These are phyloP conservation scores for Pagetopsis macropterus DNA, from an alignment of 2,797 vertebrate species.

Conservation along the genomic window DNA sequence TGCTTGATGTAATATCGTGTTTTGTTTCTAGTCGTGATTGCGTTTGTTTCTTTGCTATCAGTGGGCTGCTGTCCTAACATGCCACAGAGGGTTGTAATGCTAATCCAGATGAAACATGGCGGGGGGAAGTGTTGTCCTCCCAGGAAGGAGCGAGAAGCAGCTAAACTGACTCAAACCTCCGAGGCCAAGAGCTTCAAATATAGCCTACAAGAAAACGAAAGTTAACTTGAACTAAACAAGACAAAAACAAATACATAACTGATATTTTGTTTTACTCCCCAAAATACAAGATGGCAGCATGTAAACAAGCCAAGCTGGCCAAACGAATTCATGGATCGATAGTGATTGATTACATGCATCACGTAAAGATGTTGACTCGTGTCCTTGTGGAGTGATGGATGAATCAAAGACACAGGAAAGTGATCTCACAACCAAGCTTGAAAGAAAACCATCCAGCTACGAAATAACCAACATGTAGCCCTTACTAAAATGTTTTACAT, in stretches of 20 bases:
- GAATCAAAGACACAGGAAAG: constrained; percentile 44
- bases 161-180: not conserved
- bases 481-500: too few species aligned
- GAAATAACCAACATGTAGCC: not conserved
- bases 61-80: constrained; percentile 20
- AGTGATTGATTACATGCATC: constrained; percentile 75
- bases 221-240: not conserved
- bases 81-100: constrained; percentile 25
- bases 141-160: constrained; percentile 1
- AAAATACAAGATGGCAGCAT: constrained; percentile 6
- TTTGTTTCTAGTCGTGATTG: not conserved
- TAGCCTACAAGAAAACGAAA: not conserved
- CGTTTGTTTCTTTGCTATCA: constrained; percentile 4
- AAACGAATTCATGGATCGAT: constrained; percentile 74
- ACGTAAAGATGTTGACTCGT: constrained; percentile 65
- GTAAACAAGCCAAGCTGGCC: constrained; percentile 58
- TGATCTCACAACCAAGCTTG: constrained; percentile 17
- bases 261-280: not conserved
- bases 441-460: not conserved
- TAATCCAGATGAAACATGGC: constrained; percentile 41
- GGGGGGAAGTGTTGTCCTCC: constrained; percentile 72
- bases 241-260: not conserved
- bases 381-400: constrained; percentile 70
- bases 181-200: not conserved
- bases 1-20: not conserved